Conservation (phyloP, 2,888 invertebrate genomes). For the Caenorhabditis sp. region DNA sequence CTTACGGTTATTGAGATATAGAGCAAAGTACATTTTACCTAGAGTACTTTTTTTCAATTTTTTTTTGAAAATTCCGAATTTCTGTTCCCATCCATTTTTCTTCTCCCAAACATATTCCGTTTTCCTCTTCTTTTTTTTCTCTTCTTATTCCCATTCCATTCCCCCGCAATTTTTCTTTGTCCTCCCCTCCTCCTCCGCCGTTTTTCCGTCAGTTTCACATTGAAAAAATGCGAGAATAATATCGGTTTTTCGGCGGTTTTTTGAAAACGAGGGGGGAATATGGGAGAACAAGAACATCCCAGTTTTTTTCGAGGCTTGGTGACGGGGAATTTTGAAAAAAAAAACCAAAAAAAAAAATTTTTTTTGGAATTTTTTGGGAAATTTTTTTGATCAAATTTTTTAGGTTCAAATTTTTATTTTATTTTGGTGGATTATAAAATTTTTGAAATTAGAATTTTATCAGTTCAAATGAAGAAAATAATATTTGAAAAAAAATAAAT, state of each 20-base stretch:
- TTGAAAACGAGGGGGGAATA: conserved; percentile 29
- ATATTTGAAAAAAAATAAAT: too few relatives aligned
- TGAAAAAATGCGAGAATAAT: conserved; percentile 8
- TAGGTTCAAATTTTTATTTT: too few relatives aligned
- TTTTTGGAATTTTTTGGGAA: background rate
- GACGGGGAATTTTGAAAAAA: background rate
- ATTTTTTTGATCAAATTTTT: background rate
- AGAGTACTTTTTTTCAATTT: too few relatives aligned
- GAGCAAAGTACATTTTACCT: too few relatives aligned
- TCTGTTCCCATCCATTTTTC: too few relatives aligned
- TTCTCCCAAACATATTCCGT: too few relatives aligned
- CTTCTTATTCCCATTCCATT: conserved; percentile 4
- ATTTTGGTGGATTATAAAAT: too few relatives aligned
- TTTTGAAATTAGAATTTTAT: too few relatives aligned
- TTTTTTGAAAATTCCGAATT: too few relatives aligned
- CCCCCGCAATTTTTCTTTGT: background rate
- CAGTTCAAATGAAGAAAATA: too few relatives aligned
- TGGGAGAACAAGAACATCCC: conserved; percentile 22
- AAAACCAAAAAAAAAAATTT: background rate
- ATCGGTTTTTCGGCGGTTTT: conserved; percentile 4
- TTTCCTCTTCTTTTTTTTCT: conserved; percentile 1
- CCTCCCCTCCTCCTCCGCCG: background rate
- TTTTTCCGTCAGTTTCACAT: conserved; percentile 29
- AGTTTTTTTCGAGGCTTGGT: conserved; percentile 3
- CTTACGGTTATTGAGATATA: too few relatives aligned